These are phyloP conservation scores for Hippopotamyrus pictus DNA, from an alignment of 2,797 vertebrate species.

Conservation along the genomic window DNA sequence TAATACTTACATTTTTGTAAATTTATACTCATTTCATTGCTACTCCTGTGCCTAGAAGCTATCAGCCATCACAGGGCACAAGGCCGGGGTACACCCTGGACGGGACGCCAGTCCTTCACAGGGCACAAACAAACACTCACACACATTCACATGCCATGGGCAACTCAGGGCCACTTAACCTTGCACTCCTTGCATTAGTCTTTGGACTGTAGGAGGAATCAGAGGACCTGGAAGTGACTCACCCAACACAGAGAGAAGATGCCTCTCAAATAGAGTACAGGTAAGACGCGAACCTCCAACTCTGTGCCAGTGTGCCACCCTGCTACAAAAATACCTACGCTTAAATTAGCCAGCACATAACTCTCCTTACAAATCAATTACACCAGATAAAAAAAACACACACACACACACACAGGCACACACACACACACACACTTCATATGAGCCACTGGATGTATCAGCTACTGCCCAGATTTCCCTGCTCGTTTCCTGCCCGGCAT, in stretches of 20 bases:
- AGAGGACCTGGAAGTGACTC: background rate
- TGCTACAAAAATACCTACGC: background rate
- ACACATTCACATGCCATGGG: background rate
- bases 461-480: background rate
- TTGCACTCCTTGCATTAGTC: background rate
- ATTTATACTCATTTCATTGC: background rate
- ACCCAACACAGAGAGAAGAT: background rate
- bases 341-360: background rate
- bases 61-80: background rate
- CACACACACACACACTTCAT: background rate
- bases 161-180: background rate
- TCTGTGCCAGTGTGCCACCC: background rate
- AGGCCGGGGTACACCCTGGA: too few species aligned
- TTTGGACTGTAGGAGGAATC: background rate
- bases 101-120: too few species aligned
- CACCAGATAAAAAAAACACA: background rate
- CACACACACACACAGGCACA: background rate
- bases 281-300: background rate
- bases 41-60: background rate
- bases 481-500: background rate
- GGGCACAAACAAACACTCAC: background rate
- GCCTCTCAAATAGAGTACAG: background rate
- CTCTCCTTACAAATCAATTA: background rate
- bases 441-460: background rate
- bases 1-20: background rate